Percentiles rank a stretch among this genome's conserved stretches.
Evolutionary conservation across 2,888 invertebrate species (phyloP).

Genomic region (Ptilodon capucinus): DNA sequence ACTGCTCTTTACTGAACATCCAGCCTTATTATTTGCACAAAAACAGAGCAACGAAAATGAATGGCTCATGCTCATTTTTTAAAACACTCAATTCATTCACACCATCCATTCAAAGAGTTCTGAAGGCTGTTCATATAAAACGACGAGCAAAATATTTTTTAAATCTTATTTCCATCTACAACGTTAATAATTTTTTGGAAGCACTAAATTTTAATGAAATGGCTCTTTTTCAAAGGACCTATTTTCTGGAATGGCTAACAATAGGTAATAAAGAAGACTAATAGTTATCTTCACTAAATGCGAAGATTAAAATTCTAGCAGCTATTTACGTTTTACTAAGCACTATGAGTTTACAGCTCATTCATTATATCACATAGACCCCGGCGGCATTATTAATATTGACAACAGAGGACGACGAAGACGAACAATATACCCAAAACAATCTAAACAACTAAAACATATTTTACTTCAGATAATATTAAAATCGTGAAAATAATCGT

Average conservation of each 20-base stretch:
- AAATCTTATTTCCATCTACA: constrained; percentile 10
- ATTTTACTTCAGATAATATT: too few relatives aligned
- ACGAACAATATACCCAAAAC: too few relatives aligned
- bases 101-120: constrained; percentile 19
- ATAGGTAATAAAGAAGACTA: constrained; percentile 8
- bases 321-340: neutral
- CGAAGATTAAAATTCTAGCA: neutral
- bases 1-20: constrained; percentile 37
- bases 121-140: constrained; percentile 21
- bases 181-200: constrained; percentile 5
- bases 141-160: constrained; percentile 11
- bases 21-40: constrained; percentile 17
- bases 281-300: neutral
- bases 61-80: constrained; percentile 18
- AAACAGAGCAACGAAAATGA: constrained; percentile 16
- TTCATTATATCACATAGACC: too few relatives aligned
- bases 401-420: too few relatives aligned
- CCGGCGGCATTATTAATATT: too few relatives aligned
- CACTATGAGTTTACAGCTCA: too few relatives aligned
- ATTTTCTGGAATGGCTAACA: constrained; percentile 10
- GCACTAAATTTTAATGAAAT: constrained; percentile 8
- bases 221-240: constrained; percentile 7
- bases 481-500: too few relatives aligned
- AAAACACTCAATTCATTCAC: constrained; percentile 19
- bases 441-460: too few relatives aligned